Evolutionary conservation across 2,888 invertebrate genomes (phyloP).

Genomic region (Branchipolynoe longqiensis): DNA sequence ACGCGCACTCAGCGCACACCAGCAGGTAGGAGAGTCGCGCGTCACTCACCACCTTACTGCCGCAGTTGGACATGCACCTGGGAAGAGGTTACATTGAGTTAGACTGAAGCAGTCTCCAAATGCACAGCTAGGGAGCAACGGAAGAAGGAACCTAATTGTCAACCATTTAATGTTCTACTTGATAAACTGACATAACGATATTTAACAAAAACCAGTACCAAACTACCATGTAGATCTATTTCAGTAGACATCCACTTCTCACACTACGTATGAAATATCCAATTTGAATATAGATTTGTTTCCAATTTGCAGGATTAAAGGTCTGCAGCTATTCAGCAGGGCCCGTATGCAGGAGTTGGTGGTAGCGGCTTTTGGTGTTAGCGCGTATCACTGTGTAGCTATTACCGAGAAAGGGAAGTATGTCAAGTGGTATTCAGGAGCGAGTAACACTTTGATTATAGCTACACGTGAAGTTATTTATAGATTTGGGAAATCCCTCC

Average conservation of each 20-base stretch:
- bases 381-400: too few relatives aligned
- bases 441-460: too few relatives aligned
- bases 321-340: not conserved
- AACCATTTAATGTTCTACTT: not conserved
- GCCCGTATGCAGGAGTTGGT: too few relatives aligned
- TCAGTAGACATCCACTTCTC: not conserved
- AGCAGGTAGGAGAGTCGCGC: not conserved
- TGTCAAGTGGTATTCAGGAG: too few relatives aligned
- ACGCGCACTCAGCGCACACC: not conserved
- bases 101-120: too few relatives aligned
- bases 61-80: constrained; percentile 21
- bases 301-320: not conserved
- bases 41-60: not conserved
- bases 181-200: not conserved
- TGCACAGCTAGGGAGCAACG: too few relatives aligned
- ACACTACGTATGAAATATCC: not conserved
- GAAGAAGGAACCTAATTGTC: not conserved
- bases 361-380: too few relatives aligned
- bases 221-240: not conserved
- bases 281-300: not conserved
- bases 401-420: too few relatives aligned
- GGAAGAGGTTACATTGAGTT: too few relatives aligned
- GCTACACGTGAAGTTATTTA: too few relatives aligned
- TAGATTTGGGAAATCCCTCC: too few relatives aligned
- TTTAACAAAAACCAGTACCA: not conserved